Conservation (phyloP, 2,113 vertebrate species). For the Archocentrus centrarchus region DNA sequence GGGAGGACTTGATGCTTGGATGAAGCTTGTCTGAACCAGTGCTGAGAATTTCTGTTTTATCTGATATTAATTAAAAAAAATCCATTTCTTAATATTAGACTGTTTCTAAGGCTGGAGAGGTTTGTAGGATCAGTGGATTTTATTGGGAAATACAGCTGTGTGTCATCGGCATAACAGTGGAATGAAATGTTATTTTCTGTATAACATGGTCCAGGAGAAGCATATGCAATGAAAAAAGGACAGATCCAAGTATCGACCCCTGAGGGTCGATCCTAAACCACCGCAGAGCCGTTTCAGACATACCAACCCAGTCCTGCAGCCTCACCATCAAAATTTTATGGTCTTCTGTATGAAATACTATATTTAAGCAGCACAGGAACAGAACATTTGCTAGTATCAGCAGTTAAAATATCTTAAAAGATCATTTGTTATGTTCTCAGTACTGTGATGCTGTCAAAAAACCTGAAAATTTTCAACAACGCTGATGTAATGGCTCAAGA, state of each 20-base stretch:
- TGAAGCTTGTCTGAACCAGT: neutral
- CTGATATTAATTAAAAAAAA: no score
- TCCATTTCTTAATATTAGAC: neutral
- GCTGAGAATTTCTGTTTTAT: neutral
- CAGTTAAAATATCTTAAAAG: neutral
- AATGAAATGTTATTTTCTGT: neutral
- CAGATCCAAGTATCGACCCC: neutral
- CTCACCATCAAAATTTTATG: neutral
- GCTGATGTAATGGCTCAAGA: neutral
- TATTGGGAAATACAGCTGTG: neutral
- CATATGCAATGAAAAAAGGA: neutral
- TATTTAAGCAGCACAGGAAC: neutral
- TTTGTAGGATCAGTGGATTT: neutral
- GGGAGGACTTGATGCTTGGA: neutral
- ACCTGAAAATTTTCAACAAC: no score
- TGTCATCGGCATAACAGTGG: accelerated
- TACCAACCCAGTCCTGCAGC: neutral
- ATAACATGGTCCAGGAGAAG: neutral
- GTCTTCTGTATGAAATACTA: neutral
- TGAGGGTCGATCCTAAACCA: neutral
- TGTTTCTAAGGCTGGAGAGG: neutral
- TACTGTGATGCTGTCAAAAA: no score
- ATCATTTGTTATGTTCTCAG: neutral
- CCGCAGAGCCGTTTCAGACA: neutral
- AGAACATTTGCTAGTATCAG: neutral